These are phyloP conservation scores for Enteromius fasciolatus DNA, from an alignment of 2,797 vertebrate genomes.

Conservation along the genomic window DNA sequence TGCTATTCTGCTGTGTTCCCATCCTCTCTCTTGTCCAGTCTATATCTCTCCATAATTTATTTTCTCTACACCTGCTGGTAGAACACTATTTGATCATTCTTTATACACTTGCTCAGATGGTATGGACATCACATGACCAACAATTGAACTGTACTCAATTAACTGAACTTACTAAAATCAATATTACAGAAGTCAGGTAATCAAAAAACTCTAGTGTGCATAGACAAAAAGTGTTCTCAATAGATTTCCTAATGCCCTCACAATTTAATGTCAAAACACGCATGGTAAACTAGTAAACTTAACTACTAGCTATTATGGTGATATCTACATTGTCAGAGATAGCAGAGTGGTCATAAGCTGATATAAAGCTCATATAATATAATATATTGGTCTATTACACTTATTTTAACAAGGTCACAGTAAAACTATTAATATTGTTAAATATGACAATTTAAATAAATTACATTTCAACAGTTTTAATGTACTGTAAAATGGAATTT, in stretches of 20 bases:
- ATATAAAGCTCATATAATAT: neutral
- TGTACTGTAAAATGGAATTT: neutral
- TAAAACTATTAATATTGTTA: no score
- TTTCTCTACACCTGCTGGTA: conserved; percentile 27
- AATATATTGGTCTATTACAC: neutral
- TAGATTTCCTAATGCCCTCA: neutral
- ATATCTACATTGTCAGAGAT: neutral
- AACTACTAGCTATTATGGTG: neutral
- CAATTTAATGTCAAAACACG: conserved; percentile 18
- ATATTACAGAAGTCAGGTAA: neutral
- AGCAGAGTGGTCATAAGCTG: neutral
- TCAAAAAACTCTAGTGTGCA: conserved; percentile 12
- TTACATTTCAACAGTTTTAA: neutral
- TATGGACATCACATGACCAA: conserved; percentile 1
- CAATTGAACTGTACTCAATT: neutral
- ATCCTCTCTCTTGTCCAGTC: conserved; percentile 23
- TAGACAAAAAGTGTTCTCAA: conserved; percentile 1
- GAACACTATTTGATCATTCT: conserved; percentile 33
- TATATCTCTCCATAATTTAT: neutral
- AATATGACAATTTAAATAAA: no score
- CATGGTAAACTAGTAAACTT: neutral
- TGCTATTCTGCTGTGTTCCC: conserved; percentile 62
- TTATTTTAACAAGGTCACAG: no score
- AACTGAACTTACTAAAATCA: neutral
- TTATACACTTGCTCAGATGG: neutral